Evolutionary conservation across 1,140 invertebrate genomes (phyloP).

Genomic region (Drepana arcuata): DNA sequence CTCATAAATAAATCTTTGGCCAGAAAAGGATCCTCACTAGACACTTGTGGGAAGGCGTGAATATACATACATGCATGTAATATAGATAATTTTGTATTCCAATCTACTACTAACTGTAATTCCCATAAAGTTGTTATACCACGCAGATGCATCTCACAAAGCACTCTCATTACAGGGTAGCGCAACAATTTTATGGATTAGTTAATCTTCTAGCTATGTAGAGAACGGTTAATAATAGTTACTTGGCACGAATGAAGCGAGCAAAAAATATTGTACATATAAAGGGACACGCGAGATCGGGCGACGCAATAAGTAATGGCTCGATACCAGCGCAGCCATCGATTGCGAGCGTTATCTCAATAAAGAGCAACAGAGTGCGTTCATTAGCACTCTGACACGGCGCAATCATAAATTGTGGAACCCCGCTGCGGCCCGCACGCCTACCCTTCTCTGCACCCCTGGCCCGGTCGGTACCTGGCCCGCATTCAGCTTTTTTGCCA

Average conservation of each 20-base stretch:
- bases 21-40: no score
- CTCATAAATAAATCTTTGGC: no score
- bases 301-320: slow-evolving; percentile 59
- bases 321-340: slow-evolving; percentile 38
- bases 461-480: slow-evolving; percentile 48
- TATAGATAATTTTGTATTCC: no score
- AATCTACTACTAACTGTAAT: no score
- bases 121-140: no score
- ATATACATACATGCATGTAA: no score
- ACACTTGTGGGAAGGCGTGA: no score
- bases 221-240: slow-evolving; percentile 50
- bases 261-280: slow-evolving; percentile 45
- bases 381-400: slow-evolving; percentile 69
- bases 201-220: slow-evolving; percentile 32
- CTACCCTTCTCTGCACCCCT: slow-evolving; percentile 35
- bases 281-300: slow-evolving; percentile 58
- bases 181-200: slow-evolving; percentile 42
- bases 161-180: slow-evolving; percentile 23
- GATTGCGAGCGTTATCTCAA: slow-evolving; percentile 67
- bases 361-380: slow-evolving; percentile 67
- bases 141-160: no score
- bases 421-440: slow-evolving; percentile 53
- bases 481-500: slow-evolving; percentile 64
- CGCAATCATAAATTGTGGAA: slow-evolving; percentile 66
- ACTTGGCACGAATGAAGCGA: slow-evolving; percentile 39